Percentiles rank a stretch among this genome's conserved stretches.
phyloP scores from a whole-genome alignment of 2,113 vertebrate genomes.

The Glaucomys volans region DNA sequence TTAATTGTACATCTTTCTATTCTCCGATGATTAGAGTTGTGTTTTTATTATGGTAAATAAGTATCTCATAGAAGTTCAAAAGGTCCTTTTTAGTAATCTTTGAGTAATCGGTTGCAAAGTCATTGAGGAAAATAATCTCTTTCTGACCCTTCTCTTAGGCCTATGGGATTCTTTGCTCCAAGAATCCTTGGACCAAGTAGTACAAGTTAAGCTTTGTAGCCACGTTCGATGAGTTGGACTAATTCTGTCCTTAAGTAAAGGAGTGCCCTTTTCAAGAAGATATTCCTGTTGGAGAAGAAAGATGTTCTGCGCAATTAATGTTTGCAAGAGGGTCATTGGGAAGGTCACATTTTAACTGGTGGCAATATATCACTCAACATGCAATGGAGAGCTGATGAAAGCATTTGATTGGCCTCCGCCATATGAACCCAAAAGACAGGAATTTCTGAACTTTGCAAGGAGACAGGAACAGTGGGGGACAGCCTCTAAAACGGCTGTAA shows the following conservation, averaged over 20 bases:
- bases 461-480: conserved; percentile 60
- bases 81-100: conserved; percentile 54
- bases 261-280: conserved; percentile 51
- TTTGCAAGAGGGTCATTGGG: conserved; percentile 79
- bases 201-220: conserved; percentile 68
- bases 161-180: conserved; percentile 55
- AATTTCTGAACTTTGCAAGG: conserved; percentile 61
- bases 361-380: conserved; percentile 71
- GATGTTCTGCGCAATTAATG: conserved; percentile 85
- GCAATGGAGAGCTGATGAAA: conserved; percentile 79
- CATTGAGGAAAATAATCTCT: conserved; percentile 27
- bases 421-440: conserved; percentile 71
- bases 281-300: conserved; percentile 72
- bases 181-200: conserved; percentile 51
- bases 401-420: conserved; percentile 53
- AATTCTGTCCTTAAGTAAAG: conserved; percentile 59
- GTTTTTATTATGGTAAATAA: conserved; percentile 76
- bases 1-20: conserved; percentile 66
- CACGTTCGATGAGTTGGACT: conserved; percentile 57
- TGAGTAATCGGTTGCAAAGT: conserved; percentile 42
- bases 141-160: conserved; percentile 63
- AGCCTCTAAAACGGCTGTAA: conserved; percentile 63
- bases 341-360: conserved; percentile 79
- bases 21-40: conserved; percentile 50
- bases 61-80: conserved; percentile 56